These are phyloP conservation scores for Adelphocoris suturalis DNA, from an alignment of 2,888 invertebrate genomes.

Conservation along the genomic window DNA sequence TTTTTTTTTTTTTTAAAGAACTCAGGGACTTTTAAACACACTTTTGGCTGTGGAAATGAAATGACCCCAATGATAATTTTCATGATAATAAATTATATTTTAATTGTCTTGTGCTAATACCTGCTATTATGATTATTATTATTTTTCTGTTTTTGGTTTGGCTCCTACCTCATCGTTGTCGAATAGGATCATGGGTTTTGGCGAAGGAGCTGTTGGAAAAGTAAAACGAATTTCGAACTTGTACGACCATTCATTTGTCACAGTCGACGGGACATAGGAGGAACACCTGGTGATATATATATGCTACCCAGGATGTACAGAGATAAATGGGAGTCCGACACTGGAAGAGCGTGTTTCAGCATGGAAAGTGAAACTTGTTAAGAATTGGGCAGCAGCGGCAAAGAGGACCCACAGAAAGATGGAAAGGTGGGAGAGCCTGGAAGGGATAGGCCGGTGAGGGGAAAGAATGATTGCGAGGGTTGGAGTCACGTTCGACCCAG, in stretches of 20 bases:
- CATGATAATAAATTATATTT: too few relatives aligned
- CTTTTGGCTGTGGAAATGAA: too few relatives aligned
- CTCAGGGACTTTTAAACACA: too few relatives aligned
- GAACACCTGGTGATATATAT: neutral
- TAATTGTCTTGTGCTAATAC: too few relatives aligned
- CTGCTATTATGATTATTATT: too few relatives aligned
- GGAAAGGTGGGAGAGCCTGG: constrained; percentile 4
- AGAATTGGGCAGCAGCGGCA: constrained; percentile 53
- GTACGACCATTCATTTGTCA: neutral
- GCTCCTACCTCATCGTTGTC: too few relatives aligned
- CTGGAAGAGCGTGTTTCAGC: constrained; percentile 38
- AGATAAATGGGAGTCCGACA: neutral
- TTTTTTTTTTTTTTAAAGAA: too few relatives aligned
- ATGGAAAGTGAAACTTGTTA: constrained; percentile 65
- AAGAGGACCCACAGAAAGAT: neutral
- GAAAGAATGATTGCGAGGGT: constrained; percentile 68
- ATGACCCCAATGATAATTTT: too few relatives aligned
- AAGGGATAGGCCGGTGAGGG: neutral
- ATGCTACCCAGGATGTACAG: neutral
- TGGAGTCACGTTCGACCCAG: constrained; percentile 71
- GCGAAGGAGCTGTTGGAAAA: too few relatives aligned
- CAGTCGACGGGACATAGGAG: neutral
- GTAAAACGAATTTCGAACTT: constrained; percentile 8
- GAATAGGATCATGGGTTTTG: too few relatives aligned
- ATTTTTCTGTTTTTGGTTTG: too few relatives aligned